phyloP scores from a whole-genome alignment of 2,888 invertebrate genomes.

The Lingula anatina region DNA sequence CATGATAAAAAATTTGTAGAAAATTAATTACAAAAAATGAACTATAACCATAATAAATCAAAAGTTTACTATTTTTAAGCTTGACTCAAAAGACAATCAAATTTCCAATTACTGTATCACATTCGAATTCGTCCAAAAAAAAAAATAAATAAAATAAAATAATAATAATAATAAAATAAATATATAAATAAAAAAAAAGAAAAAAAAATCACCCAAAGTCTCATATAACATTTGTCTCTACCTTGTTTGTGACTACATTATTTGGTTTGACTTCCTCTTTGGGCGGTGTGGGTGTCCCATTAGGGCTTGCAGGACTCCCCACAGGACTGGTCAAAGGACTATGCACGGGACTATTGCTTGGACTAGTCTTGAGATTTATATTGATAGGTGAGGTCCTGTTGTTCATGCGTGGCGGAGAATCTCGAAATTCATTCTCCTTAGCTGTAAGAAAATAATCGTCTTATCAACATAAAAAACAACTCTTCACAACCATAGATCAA shows the following conservation, averaged over 20 bases:
- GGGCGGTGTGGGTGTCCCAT: slow-evolving; percentile 10
- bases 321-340: slow-evolving; percentile 29
- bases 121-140: too few species aligned
- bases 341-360: slow-evolving; percentile 9
- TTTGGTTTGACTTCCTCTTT: slow-evolving; percentile 13
- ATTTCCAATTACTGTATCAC: too few species aligned
- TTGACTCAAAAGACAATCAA: too few species aligned
- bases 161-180: too few species aligned
- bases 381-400: slow-evolving; percentile 29
- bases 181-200: too few species aligned
- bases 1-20: too few species aligned
- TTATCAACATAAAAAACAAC: neutral
- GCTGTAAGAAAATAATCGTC: neutral
- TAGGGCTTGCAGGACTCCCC: slow-evolving; percentile 26
- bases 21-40: too few species aligned
- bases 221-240: neutral
- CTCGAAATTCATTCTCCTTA: slow-evolving; percentile 22
- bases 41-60: too few species aligned
- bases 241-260: slow-evolving; percentile 12
- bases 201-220: slow-evolving; percentile 1
- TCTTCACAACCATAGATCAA: neutral
- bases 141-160: too few species aligned
- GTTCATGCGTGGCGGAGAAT: slow-evolving; percentile 28
- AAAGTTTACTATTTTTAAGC: too few species aligned
- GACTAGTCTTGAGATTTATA: slow-evolving; percentile 24